Percentiles rank a stretch among this genome's conserved stretches.
phyloP scores from a whole-genome alignment of 2,888 invertebrate species.

The Cephonodes hylas region DNA sequence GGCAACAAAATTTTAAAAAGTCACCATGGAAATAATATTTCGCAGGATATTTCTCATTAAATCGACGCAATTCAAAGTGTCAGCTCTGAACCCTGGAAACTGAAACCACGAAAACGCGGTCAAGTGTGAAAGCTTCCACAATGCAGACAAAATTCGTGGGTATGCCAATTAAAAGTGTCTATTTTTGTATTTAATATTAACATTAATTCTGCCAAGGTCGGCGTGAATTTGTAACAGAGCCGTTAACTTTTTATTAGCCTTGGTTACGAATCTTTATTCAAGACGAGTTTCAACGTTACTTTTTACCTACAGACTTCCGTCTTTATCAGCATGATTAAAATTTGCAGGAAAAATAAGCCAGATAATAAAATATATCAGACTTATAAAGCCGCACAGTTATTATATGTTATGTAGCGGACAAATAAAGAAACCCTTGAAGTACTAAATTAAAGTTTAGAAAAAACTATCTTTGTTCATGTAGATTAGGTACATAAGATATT shows the following conservation, averaged over 20 bases:
- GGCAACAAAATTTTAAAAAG: neutral
- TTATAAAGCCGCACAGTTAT: neutral
- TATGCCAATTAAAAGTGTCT: neutral
- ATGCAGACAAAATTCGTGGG: neutral
- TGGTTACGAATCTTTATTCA: neutral
- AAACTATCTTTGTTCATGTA: too few species aligned
- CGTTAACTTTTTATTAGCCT: neutral
- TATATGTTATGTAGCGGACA: too few species aligned
- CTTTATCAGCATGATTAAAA: neutral
- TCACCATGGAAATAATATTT: constrained; percentile 30
- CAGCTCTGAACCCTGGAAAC: constrained; percentile 22
- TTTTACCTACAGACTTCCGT: neutral
- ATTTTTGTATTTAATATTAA: neutral
- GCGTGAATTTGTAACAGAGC: neutral
- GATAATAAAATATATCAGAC: neutral
- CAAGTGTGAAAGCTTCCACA: constrained; percentile 27
- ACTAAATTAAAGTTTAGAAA: too few species aligned
- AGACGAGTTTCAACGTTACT: neutral
- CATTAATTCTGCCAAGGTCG: neutral
- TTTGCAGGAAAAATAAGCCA: neutral
- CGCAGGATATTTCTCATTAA: constrained; percentile 33
- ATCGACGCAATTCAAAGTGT: constrained; percentile 32
- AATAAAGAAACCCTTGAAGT: too few species aligned
- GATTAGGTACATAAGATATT: too few species aligned
- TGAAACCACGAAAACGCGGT: constrained; percentile 30